Evolutionary conservation across 2,797 vertebrate genomes (phyloP), one percentile per base, ranked within the genome.

Genomic region (Momotus momota): DNA sequence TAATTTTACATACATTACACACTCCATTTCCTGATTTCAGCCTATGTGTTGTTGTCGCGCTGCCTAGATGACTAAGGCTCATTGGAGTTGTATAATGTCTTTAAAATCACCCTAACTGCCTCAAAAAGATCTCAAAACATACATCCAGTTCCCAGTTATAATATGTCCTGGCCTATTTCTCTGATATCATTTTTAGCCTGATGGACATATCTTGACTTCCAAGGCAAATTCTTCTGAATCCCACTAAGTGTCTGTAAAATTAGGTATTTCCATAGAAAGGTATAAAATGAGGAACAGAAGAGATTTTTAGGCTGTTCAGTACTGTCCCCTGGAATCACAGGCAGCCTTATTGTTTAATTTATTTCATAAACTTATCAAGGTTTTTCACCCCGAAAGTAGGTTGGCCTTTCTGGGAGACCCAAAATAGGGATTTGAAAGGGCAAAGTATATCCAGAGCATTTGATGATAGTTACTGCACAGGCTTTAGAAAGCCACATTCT

Each of bases 351-450:
- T 0, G 0, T 79, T 88, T 64, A 82, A 87, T 87, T 95, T 70
- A 20, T 80, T 91, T 82, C 45, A 66, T 77, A 80, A 82, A 70
- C 48, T 77, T 75, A 80, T 66, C 71, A 82, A 33, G 18, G 21
- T 52, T 85, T 94, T 92, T 89, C 51, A 71, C 87, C 61, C 78
- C 60, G 49, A 91, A 91, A 91, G 69, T 43, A 71, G 33, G 71
- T 71, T 81, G 64, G 71, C 64, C 81, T 92, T 95, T 96, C 57
- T 35, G 46, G 40, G 17, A 85, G 22, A 33, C 18, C n/a, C 64
- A 85, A 61, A 82, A 65, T 88, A 74, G 51, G 40, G 52, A 87
- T 77, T 85, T 94, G 48, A 93, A 96, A 95, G 61, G 77, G 77
- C 82, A 90, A 84, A 80, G 75, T 64, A 49, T 19, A 87, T 55